Evolutionary conservation across 2,113 vertebrate species (phyloP).

Genomic region (Naja naja): DNA sequence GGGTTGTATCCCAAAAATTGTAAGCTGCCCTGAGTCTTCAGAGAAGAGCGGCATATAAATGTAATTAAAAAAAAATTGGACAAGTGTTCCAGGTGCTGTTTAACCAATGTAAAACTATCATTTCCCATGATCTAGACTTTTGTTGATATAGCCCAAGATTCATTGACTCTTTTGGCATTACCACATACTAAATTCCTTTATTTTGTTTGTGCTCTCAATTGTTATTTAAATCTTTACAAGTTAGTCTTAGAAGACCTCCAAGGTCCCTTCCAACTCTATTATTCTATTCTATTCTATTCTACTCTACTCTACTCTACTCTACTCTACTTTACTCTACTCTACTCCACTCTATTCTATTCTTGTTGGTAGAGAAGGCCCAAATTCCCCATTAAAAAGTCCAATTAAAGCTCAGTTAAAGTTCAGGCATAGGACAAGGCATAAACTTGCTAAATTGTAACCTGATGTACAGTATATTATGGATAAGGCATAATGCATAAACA

Average conservation of each 20-base stretch:
- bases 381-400: not conserved
- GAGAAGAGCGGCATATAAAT: no score
- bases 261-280: no score
- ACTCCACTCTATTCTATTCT: not conserved
- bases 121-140: not conserved
- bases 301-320: no score
- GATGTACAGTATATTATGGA: not conserved
- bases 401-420: not conserved
- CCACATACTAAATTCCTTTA: not conserved
- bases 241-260: not conserved
- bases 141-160: not conserved
- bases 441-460: not conserved
- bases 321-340: no score
- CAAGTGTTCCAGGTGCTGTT: not conserved
- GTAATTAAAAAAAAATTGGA: no score
- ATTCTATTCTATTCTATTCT: no score
- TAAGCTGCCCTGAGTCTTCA: no score
- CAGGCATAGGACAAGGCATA: not conserved
- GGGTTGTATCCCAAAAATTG: no score
- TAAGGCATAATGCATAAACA: not conserved
- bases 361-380: not conserved
- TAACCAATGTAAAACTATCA: not conserved
- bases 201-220: not conserved
- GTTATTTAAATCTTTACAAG: not conserved
- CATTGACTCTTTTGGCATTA: not conserved